phyloP scores from a whole-genome alignment of 2,797 vertebrate genomes.

The Anisognathus igniventris region DNA sequence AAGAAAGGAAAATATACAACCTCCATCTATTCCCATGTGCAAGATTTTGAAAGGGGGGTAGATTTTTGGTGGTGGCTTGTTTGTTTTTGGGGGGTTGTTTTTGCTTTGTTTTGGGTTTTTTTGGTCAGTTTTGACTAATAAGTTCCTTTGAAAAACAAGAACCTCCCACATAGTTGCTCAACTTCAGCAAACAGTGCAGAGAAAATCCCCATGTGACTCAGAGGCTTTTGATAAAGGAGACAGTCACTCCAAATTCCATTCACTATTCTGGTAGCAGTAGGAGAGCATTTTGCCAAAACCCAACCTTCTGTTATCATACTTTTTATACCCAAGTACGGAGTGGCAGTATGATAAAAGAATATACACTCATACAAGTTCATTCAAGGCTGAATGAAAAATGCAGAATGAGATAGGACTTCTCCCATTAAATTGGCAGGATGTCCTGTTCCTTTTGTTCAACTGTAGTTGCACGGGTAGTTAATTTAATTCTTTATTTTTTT shows the following conservation, averaged over 20 bases:
- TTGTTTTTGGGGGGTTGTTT: not conserved
- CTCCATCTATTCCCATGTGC: not conserved
- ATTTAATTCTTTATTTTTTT: not conserved
- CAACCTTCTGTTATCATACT: not conserved
- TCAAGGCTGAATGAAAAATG: not conserved
- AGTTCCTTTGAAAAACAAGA: not conserved
- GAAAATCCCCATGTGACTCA: constrained; percentile 17
- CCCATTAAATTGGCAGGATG: not conserved
- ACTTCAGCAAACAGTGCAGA: constrained; percentile 31
- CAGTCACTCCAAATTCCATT: not conserved
- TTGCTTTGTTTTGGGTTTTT: rapidly evolving
- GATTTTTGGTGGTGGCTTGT: not conserved
- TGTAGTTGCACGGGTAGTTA: not conserved
- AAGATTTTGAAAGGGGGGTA: not conserved
- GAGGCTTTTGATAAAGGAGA: not conserved
- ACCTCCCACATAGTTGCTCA: not conserved
- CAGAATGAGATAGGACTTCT: not conserved
- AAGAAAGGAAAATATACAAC: not conserved
- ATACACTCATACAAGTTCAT: not conserved
- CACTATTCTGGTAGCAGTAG: not conserved
- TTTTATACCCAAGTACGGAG: not conserved
- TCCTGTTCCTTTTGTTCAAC: not conserved
- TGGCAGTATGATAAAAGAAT: not conserved
- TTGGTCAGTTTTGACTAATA: not conserved
- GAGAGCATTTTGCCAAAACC: not conserved